phyloP scores from a whole-genome alignment of 2,888 invertebrate species.

The Andrena bucephala region DNA sequence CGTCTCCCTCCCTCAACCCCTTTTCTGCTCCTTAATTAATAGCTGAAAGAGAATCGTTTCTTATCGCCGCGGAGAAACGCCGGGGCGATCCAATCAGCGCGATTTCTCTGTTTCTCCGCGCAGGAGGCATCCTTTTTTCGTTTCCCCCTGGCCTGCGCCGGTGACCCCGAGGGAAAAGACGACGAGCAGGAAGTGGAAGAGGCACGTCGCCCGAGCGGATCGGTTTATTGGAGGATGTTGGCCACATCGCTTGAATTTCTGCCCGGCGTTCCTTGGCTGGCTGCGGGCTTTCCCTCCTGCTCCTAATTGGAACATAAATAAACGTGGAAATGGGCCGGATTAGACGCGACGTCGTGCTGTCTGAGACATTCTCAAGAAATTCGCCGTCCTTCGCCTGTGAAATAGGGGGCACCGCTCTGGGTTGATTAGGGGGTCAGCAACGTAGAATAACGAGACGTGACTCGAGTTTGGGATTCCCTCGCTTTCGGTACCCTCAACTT shows the following conservation, averaged over 20 bases:
- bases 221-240: slow-evolving; percentile 24
- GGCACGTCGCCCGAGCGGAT: slow-evolving; percentile 24
- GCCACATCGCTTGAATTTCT: slow-evolving; percentile 37
- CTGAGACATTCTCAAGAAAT: not conserved
- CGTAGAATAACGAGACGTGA: no score
- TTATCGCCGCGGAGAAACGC: slow-evolving; percentile 27
- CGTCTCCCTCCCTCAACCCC: not conserved
- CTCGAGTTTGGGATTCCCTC: no score
- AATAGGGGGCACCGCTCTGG: not conserved
- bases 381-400: slow-evolving; percentile 4
- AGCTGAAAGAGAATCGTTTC: slow-evolving; percentile 47
- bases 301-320: slow-evolving; percentile 3
- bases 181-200: slow-evolving; percentile 24
- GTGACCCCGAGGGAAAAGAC: slow-evolving; percentile 9
- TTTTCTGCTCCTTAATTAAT: slow-evolving; percentile 51
- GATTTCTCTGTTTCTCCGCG: slow-evolving; percentile 31
- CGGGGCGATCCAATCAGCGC: slow-evolving; percentile 51
- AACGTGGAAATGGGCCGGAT: not conserved
- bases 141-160: not conserved
- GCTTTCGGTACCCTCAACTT: no score
- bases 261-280: not conserved
- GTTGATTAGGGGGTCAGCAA: no score
- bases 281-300: not conserved
- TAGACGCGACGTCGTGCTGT: not conserved
- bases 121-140: slow-evolving; percentile 8